phyloP scores from a whole-genome alignment of 2,888 invertebrate genomes.

The Polydrusus pterygomalis region DNA sequence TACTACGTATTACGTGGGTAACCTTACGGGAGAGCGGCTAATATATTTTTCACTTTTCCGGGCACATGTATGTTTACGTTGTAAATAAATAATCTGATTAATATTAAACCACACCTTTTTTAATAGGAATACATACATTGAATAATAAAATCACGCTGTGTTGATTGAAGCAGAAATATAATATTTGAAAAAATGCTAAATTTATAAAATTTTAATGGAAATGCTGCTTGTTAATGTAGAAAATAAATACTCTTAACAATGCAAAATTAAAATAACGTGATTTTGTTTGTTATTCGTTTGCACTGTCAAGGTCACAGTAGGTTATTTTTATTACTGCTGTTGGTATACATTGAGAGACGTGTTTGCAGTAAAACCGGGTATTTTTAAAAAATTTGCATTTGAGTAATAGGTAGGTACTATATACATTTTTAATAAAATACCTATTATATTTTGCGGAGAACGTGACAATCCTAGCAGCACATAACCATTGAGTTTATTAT shows the following conservation, averaged over 20 bases:
- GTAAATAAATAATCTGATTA: no score
- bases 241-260: constrained; percentile 45
- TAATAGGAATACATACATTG: background rate
- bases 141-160: constrained; percentile 7
- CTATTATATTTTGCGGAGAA: background rate
- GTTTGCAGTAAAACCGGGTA: background rate
- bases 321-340: constrained; percentile 43
- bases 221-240: constrained; percentile 28
- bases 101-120: no score
- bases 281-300: constrained; percentile 38
- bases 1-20: no score
- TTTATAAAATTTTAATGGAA: constrained; percentile 30
- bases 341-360: constrained; percentile 4
- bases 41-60: no score
- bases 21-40: no score
- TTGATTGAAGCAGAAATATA: constrained; percentile 12
- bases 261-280: constrained; percentile 46
- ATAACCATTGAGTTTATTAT: no score
- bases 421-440: constrained; percentile 7
- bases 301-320: constrained; percentile 39
- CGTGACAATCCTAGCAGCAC: no score
- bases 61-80: no score
- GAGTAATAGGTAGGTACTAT: background rate
- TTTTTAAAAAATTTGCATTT: background rate
- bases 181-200: constrained; percentile 27